phyloP scores from a whole-genome alignment of 2,113 vertebrate species.

The Bungarus multicinctus region DNA sequence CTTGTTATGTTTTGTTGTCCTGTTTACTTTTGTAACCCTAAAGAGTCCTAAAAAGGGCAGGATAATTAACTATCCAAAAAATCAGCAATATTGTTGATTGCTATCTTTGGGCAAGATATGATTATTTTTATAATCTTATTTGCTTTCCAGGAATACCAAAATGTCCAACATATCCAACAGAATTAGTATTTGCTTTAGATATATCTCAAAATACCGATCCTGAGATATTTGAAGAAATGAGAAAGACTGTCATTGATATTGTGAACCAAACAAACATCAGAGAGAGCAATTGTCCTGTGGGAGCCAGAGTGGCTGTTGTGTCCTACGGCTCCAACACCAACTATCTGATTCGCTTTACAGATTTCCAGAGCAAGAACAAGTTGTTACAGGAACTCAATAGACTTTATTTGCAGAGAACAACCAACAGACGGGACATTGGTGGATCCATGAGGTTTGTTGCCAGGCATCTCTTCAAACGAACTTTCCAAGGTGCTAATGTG shows the following conservation, averaged over 20 bases:
- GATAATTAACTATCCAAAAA: background rate
- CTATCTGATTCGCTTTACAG: constrained; percentile 56
- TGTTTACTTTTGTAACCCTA: background rate
- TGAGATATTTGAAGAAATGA: constrained; percentile 53
- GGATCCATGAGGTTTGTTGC: constrained; percentile 58
- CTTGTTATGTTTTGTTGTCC: background rate
- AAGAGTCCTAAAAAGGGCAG: background rate
- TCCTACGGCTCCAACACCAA: constrained; percentile 35
- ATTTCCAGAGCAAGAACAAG: constrained; percentile 27
- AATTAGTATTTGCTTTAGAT: constrained; percentile 58
- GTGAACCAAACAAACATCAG: constrained; percentile 37
- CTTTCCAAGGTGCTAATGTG: constrained; percentile 29
- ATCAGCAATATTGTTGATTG: background rate
- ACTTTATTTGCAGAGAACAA: constrained; percentile 36
- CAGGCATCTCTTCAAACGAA: constrained; percentile 65
- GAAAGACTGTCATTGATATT: constrained; percentile 31
- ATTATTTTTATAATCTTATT: background rate
- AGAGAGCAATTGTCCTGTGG: constrained; percentile 46
- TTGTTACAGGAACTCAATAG: constrained; percentile 44
- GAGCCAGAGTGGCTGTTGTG: constrained; percentile 49
- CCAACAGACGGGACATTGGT: constrained; percentile 33
- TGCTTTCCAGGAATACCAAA: constrained; percentile 33
- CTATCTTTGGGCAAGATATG: background rate
- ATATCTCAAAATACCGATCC: constrained; percentile 42
- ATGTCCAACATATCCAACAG: constrained; percentile 57